Conservation (phyloP, 2,797 vertebrate genomes). For the Knipowitschia caucasica region DNA sequence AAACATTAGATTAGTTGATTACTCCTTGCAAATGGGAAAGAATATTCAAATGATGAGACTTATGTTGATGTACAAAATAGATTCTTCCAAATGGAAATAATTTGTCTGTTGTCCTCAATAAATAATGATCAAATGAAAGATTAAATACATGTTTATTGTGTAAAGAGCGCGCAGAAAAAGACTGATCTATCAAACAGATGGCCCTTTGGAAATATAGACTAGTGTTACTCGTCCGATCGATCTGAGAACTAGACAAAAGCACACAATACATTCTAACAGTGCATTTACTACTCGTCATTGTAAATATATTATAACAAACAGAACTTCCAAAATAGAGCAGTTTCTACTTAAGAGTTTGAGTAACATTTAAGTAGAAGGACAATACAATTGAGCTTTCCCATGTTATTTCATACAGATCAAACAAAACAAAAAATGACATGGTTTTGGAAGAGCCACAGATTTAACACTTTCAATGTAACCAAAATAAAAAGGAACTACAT, state of each 20-base stretch:
- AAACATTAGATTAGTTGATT: too few relatives aligned
- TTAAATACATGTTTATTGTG: conserved; percentile 72
- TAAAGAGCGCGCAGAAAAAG: conserved; percentile 53
- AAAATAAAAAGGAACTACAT: conserved; percentile 43
- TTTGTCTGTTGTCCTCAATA: too few relatives aligned
- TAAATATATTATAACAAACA: conserved; percentile 32
- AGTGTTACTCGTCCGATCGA: conserved; percentile 40
- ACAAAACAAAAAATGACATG: conserved; percentile 30
- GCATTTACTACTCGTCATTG: conserved; percentile 25
- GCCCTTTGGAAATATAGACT: conserved; percentile 50
- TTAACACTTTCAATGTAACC: conserved; percentile 32
- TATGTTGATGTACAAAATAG: too few relatives aligned
- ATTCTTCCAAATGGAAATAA: too few relatives aligned
- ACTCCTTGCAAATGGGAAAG: too few relatives aligned
- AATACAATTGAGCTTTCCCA: conserved; percentile 8
- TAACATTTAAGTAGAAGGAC: background rate
- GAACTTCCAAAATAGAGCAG: conserved; percentile 24
- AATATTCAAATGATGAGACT: too few relatives aligned
- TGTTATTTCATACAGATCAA: conserved; percentile 13
- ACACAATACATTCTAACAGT: conserved; percentile 40
- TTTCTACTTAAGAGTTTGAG: too few relatives aligned
- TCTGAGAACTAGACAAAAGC: conserved; percentile 28
- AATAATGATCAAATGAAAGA: conserved; percentile 9
- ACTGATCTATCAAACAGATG: conserved; percentile 51
- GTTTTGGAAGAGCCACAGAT: conserved; percentile 31